Conservation (phyloP, 2,113 vertebrate genomes). For the Oriolus oriolus region DNA sequence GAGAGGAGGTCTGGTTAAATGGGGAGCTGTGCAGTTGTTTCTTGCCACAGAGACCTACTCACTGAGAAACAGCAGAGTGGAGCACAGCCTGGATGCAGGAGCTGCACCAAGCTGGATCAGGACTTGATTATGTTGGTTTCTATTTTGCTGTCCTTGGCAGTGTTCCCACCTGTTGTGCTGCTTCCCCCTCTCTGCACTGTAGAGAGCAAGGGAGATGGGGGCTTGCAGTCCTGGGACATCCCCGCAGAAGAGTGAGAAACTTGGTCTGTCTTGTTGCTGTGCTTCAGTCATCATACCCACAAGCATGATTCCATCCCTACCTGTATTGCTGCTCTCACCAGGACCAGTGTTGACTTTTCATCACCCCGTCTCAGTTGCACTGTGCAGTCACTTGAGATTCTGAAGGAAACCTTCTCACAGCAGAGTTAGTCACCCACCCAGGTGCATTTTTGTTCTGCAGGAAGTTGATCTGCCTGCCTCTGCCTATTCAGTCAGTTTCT, state of each 20-base stretch:
- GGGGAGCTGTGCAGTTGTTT: background rate
- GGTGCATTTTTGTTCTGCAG: background rate
- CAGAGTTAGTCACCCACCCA: background rate
- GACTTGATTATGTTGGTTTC: background rate
- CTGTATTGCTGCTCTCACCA: background rate
- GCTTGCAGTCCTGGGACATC: background rate
- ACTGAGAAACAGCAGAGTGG: background rate
- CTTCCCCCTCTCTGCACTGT: background rate
- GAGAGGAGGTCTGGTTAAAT: background rate
- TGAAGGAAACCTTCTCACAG: background rate
- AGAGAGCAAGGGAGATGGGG: background rate
- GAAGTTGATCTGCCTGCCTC: background rate
- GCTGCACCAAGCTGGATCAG: background rate
- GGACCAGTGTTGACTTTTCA: background rate
- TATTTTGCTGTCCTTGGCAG: background rate
- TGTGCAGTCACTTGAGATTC: background rate
- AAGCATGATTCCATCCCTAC: background rate
- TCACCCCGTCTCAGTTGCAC: background rate
- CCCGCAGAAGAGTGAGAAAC: accelerated
- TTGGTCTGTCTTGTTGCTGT: background rate
- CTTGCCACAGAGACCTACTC: background rate
- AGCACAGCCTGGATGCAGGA: background rate
- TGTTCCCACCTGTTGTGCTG: background rate
- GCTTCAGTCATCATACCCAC: background rate
- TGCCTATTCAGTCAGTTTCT: background rate